A percentile compares a stretch with the other conserved stretches of the same genome.
These are phyloP conservation scores for Gymnogyps californianus DNA, from an alignment of 2,113 vertebrate genomes.

Conservation along the genomic window DNA sequence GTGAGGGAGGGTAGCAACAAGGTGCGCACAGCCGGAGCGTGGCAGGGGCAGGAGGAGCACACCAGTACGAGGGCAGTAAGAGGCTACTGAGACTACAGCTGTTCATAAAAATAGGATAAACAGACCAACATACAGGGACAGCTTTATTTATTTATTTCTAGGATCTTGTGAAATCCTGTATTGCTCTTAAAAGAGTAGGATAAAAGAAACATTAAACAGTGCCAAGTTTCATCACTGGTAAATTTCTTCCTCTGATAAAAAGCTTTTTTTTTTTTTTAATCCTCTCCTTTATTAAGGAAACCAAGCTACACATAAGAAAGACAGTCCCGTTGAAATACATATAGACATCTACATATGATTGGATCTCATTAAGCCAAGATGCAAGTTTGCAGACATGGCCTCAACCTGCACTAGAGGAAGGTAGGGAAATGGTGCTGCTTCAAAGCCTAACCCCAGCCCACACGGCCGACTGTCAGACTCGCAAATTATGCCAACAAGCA, in stretches of 20 bases:
- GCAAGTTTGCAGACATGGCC: no score
- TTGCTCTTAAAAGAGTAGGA: background rate
- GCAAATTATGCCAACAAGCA: fast-evolving
- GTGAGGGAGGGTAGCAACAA: background rate
- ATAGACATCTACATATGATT: background rate
- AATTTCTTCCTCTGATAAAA: background rate
- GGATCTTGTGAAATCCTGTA: background rate
- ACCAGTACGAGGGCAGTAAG: fast-evolving
- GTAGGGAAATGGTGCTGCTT: fast-evolving
- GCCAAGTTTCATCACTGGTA: background rate
- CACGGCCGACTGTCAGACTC: fast-evolving
- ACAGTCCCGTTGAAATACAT: background rate
- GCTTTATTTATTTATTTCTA: background rate
- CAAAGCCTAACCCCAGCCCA: no score
- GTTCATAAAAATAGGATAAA: background rate
- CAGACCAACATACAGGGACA: fast-evolving
- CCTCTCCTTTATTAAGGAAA: background rate
- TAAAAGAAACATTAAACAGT: background rate
- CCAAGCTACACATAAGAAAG: background rate
- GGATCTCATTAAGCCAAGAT: background rate
- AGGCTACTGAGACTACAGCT: no score
- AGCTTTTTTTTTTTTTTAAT: no score
- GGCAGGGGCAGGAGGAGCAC: no score
- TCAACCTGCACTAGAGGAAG: background rate
- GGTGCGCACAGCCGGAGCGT: fast-evolving